A percentile compares a stretch with the other conserved stretches of the same genome.
Evolutionary conservation across 2,113 vertebrate genomes (phyloP).

Genomic region (Otocyon megalotis): DNA sequence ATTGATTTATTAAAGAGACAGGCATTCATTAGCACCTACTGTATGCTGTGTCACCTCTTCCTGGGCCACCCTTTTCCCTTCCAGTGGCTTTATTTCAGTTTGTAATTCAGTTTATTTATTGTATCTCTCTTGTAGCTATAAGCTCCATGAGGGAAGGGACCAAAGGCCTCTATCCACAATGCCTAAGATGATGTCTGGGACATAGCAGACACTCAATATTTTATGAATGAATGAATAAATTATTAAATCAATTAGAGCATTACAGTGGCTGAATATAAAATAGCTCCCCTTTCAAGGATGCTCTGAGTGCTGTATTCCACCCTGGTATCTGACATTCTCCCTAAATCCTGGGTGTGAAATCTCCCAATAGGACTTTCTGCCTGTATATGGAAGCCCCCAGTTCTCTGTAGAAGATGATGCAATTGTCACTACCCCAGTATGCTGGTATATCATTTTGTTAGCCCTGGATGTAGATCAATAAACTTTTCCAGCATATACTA

Average conservation of each 20-base stretch:
- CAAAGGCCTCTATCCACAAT: not conserved
- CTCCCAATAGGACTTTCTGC: not conserved
- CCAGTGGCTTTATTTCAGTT: not conserved
- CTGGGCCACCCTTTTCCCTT: not conserved
- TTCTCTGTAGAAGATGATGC: not conserved
- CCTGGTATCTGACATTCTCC: not conserved
- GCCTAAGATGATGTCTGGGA: not conserved
- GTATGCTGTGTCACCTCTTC: not conserved
- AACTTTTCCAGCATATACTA: not conserved
- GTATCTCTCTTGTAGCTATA: not conserved
- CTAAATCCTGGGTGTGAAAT: not conserved
- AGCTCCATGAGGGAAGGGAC: not conserved
- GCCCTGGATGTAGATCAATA: conserved; percentile 1
- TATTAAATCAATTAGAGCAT: not conserved
- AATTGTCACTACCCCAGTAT: not conserved
- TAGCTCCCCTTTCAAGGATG: not conserved
- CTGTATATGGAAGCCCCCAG: not conserved
- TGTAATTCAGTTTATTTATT: not conserved
- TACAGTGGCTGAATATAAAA: not conserved
- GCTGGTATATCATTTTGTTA: not conserved
- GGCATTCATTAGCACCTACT: not conserved
- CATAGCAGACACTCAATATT: not conserved
- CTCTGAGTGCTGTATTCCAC: accelerated
- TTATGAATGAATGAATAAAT: not conserved
- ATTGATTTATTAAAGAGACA: not conserved